These are phyloP conservation scores for Cassiopea xamachana DNA, from an alignment of 30 jellyfish, hydroid and myxozoan species.

Conservation along the genomic window DNA sequence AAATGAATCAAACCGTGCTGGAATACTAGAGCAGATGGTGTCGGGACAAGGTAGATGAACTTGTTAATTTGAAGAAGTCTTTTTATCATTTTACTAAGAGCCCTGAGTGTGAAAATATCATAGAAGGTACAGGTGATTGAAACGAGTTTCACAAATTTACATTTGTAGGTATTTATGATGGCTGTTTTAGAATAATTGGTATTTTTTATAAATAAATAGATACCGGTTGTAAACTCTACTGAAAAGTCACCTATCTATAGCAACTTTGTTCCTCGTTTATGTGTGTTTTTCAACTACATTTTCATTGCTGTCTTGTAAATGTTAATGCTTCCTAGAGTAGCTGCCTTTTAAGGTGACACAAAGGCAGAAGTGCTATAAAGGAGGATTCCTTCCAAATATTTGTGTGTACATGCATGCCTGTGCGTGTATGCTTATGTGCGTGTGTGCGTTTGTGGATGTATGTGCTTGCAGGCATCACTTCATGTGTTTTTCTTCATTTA, in stretches of 20 bases:
- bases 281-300: neutral
- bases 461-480: neutral
- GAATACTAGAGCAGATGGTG: constrained; percentile 9
- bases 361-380: neutral
- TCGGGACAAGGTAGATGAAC: constrained; percentile 22
- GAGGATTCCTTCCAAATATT: neutral
- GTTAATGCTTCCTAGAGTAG: neutral
- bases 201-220: no score
- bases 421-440: no score
- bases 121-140: no score
- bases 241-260: neutral
- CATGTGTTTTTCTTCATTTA: neutral
- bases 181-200: no score
- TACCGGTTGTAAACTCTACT: no score
- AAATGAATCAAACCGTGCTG: constrained; percentile 23
- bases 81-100: neutral
- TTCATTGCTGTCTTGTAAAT: neutral
- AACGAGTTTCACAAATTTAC: no score
- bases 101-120: no score
- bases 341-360: no score
- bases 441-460: no score
- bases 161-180: no score
- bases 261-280: no score
- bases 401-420: no score
- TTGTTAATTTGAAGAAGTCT: neutral